Evolutionary conservation across 1,140 invertebrate genomes (phyloP).

Genomic region (Zaprionus ghesquierei): DNA sequence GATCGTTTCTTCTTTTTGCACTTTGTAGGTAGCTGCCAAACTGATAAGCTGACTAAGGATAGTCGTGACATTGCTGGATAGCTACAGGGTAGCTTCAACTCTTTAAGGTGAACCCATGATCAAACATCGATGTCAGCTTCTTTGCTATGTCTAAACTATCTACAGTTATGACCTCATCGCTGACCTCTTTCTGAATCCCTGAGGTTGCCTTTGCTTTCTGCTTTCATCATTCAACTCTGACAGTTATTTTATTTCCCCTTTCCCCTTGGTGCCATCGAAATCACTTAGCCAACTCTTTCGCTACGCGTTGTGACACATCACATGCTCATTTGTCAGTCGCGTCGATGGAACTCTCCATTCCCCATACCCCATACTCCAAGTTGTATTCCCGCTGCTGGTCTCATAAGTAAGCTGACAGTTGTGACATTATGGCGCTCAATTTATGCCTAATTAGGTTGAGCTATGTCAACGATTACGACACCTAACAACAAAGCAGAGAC

Average conservation of each 20-base stretch:
- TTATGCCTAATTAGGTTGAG: constrained; percentile 75
- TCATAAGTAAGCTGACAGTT: constrained; percentile 66
- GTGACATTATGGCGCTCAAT: constrained; percentile 74
- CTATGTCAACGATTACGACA: constrained; percentile 77
- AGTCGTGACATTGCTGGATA: neutral
- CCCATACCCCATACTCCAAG: neutral
- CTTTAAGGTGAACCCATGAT: neutral
- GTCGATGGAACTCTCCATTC: neutral
- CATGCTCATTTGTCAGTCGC: constrained; percentile 38
- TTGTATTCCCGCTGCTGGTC: neutral
- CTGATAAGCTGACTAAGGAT: constrained; percentile 13
- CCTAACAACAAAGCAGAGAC: constrained; percentile 56
- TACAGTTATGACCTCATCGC: neutral
- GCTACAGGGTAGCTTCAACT: neutral
- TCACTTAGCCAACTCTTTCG: constrained; percentile 39
- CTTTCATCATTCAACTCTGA: constrained; percentile 2
- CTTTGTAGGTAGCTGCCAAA: constrained; percentile 22
- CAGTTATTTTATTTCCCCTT: neutral
- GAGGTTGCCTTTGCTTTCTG: neutral
- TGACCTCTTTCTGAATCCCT: neutral
- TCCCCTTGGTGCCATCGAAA: constrained; percentile 15
- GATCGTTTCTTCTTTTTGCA: neutral
- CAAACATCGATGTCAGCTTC: neutral
- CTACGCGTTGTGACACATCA: constrained; percentile 28
- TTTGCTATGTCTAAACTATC: neutral